These are phyloP conservation scores for Centropus unirufus DNA, from an alignment of 2,113 vertebrate genomes.

Conservation along the genomic window DNA sequence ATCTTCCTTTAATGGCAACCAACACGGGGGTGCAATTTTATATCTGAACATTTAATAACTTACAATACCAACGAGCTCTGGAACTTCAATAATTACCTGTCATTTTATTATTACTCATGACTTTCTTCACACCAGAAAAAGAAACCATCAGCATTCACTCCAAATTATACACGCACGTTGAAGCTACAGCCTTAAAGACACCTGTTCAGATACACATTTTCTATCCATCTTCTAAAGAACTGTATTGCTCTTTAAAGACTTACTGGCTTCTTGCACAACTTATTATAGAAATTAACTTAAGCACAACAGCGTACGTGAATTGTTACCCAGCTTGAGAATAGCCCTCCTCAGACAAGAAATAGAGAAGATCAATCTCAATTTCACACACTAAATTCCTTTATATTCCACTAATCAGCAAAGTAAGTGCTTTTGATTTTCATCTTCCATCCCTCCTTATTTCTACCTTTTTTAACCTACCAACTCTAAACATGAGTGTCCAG, in stretches of 20 bases:
- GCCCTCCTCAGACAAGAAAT: background rate
- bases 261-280: background rate
- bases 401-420: background rate
- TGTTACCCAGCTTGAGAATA: background rate
- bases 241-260: background rate
- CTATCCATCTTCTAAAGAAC: background rate
- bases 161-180: background rate
- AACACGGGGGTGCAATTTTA: background rate
- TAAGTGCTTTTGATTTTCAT: background rate
- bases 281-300: background rate
- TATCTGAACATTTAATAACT: background rate
- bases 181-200: background rate
- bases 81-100: background rate
- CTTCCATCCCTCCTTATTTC: background rate
- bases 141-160: background rate
- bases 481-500: rapidly evolving
- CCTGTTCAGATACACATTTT: rapidly evolving
- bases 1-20: background rate
- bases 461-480: background rate
- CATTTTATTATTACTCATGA: too few species aligned
- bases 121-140: background rate
- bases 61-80: background rate
- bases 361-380: background rate
- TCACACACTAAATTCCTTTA: background rate
- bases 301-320: background rate